Base-by-base conservation (phyloP, 2,113 vertebrate genomes). In the Psophia crepitans region DNA sequence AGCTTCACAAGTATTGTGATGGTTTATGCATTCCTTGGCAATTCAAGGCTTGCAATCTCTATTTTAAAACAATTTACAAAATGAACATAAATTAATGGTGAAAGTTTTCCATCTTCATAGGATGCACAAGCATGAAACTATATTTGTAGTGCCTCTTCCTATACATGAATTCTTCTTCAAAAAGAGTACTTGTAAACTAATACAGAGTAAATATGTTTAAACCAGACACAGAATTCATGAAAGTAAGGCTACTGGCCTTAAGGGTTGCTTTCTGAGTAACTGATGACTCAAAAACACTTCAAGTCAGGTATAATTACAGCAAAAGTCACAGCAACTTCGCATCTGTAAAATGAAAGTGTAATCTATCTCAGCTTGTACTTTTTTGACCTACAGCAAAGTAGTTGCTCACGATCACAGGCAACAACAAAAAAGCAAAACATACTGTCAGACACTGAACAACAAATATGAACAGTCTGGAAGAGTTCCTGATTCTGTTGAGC, bases 401-500 rank as follows among this genome's bases (percentile, higher is more conserved):
- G 73, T 5, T 91, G 51, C 35, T n/a, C 78, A 26, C 76, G 43
- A 96, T n/a, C 68, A 64, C 77, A 49, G 64, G 71, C 68, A 94
- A 78, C 15, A 91, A 81, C 51, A 78, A 49, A n/a, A 56, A 37
- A 70, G 11, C 17, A 68, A 43, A 88, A 86, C 66, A 79, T 26
- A 44, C 30, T 48, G 37, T 70, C 43, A 84, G 68, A 63, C 73
- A 53, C 21, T 68, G 65, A 81, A 87, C 88, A 87, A 7, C 60
- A 92, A 90, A 84, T n/a, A 84, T 1, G 41, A 93, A 33, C 41
- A 91, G 87, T 91, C 89, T 93, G 71, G 68, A 95, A 80, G 56
- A 89, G 84, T 95, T 96, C 84, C 89, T 81, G 68, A 90, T 90
- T 93, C 87, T 92, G 44, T 27, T 90, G 54, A 86, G 39, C 37